These are phyloP conservation scores for Carpatolechia fugitivella DNA, from an alignment of 2,888 invertebrate species.

Conservation along the genomic window DNA sequence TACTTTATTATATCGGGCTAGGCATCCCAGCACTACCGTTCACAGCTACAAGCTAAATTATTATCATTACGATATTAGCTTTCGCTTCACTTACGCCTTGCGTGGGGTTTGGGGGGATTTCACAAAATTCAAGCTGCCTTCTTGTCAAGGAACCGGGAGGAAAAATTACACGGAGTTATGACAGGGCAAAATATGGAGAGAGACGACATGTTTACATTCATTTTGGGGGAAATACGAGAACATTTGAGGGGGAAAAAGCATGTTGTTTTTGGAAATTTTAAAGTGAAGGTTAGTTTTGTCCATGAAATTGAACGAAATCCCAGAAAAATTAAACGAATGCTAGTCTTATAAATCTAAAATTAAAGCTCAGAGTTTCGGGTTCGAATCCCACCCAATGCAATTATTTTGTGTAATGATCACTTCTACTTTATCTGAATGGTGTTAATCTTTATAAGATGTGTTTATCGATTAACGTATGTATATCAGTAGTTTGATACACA, in stretches of 20 bases:
- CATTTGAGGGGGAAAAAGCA: neutral
- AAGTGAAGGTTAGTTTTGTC: too few species aligned
- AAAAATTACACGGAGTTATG: constrained; percentile 2
- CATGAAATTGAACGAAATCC: too few species aligned
- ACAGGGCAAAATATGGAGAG: neutral
- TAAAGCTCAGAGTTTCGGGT: too few species aligned
- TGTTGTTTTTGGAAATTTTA: neutral
- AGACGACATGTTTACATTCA: constrained; percentile 7
- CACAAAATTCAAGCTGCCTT: neutral
- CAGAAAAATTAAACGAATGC: too few species aligned
- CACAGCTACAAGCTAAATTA: constrained; percentile 19
- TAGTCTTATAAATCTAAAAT: too few species aligned
- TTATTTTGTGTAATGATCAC: too few species aligned
- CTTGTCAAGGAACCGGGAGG: neutral
- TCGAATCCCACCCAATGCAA: too few species aligned
- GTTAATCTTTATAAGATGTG: too few species aligned
- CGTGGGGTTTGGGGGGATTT: neutral
- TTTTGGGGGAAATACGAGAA: neutral
- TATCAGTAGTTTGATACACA: too few species aligned
- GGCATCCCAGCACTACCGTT: neutral
- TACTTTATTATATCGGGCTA: neutral
- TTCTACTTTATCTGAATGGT: too few species aligned
- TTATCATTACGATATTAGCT: constrained; percentile 22
- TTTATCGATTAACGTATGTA: too few species aligned
- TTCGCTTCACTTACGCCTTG: constrained; percentile 9